A percentile compares a stretch with the other conserved stretches of the same genome.
Evolutionary conservation across 2,797 vertebrate genomes (phyloP).

Genomic region (Crocidura indochinensis): DNA sequence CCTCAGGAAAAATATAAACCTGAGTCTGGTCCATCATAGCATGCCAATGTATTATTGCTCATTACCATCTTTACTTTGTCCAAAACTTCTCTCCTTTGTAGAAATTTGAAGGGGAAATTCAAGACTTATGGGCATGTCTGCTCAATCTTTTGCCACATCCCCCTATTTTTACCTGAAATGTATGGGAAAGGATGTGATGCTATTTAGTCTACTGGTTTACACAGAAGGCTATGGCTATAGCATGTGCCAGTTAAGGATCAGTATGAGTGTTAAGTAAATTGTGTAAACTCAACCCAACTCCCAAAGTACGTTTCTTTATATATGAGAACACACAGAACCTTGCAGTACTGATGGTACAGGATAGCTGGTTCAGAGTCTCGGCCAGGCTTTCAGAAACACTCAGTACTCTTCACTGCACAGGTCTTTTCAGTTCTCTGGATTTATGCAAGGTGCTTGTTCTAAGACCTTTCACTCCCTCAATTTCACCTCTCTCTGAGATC

Average conservation of each 20-base stretch:
- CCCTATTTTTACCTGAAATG: neutral
- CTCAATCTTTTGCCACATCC: neutral
- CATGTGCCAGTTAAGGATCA: too few relatives aligned
- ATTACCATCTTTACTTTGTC: neutral
- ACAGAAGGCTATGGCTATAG: neutral
- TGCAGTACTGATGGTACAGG: neutral
- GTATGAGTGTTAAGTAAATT: too few relatives aligned
- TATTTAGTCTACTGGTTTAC: neutral
- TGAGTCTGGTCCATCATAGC: neutral
- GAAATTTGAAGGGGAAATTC: slow-evolving; percentile 17
- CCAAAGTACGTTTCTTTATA: too few relatives aligned
- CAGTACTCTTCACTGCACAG: neutral
- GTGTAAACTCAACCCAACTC: too few relatives aligned
- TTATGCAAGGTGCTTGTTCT: neutral
- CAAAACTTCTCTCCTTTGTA: neutral
- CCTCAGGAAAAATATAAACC: slow-evolving; percentile 12
- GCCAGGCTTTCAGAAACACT: neutral
- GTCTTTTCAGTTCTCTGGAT: neutral
- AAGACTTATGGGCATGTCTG: neutral
- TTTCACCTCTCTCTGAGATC: neutral
- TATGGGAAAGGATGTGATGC: neutral
- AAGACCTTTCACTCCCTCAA: neutral
- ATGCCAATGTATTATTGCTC: neutral
- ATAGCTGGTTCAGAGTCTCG: neutral
- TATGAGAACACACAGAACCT: too few relatives aligned